Conservation (phyloP, 2,888 invertebrate genomes). For the Nomada lathburiana region DNA sequence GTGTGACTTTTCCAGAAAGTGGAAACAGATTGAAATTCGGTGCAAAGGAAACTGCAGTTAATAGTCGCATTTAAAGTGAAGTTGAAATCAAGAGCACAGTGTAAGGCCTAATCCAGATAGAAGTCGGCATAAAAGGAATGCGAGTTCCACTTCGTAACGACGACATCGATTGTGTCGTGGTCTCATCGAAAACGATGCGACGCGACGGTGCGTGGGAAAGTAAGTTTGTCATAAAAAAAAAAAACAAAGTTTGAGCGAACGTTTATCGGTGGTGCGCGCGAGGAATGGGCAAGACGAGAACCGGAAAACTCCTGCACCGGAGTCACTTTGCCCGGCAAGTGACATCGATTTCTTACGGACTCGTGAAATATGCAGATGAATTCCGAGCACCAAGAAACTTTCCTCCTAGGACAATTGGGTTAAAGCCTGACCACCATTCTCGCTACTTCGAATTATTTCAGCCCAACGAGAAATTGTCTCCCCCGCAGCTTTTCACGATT, state of each 20-base stretch:
- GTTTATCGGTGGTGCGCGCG: background rate
- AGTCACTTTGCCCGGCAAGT: background rate
- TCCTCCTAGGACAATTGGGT: background rate
- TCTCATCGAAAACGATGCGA: background rate
- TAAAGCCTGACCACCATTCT: background rate
- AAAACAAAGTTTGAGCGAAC: constrained; percentile 7
- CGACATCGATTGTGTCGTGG: background rate
- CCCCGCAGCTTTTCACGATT: too few relatives aligned
- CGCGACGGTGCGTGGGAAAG: background rate
- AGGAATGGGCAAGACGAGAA: background rate
- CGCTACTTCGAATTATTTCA: background rate
- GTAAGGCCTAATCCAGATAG: too few relatives aligned
- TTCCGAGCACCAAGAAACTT: constrained; percentile 9
- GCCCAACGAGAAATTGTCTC: background rate
- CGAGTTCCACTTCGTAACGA: background rate
- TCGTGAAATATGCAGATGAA: constrained; percentile 33
- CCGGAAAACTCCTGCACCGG: background rate
- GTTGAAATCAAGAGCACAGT: background rate
- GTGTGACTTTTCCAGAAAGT: too few relatives aligned
- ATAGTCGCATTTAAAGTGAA: background rate
- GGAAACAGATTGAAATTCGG: background rate
- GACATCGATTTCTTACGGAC: constrained; percentile 13
- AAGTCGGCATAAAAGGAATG: too few relatives aligned
- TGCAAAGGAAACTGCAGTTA: background rate
- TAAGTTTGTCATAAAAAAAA: background rate